phyloP scores from a whole-genome alignment of 30 jellyfish, hydroid and myxozoan genomes.

The Aurelia coerulea region DNA sequence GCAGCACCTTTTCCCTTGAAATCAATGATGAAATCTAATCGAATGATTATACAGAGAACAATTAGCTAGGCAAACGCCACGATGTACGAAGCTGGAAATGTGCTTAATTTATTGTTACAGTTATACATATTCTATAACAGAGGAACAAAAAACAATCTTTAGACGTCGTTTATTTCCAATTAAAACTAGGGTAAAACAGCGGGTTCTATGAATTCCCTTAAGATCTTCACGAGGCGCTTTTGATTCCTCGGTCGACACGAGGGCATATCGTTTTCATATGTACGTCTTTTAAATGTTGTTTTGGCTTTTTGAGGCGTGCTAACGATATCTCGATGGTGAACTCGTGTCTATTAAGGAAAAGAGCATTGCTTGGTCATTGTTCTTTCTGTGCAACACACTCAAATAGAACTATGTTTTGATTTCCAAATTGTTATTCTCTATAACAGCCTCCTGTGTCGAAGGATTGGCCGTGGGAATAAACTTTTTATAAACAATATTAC shows the following conservation, averaged over 20 bases:
- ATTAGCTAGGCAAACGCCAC: conserved; percentile 44
- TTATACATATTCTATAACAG: conserved; percentile 60
- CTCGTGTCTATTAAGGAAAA: conserved; percentile 47
- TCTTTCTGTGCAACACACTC: conserved; percentile 36
- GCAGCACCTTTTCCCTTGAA: conserved; percentile 42
- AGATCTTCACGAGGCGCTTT: conserved; percentile 67
- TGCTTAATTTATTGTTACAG: conserved; percentile 62
- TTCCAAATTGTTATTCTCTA: conserved; percentile 46
- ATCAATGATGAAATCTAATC: conserved; percentile 41
- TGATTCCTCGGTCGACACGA: conserved; percentile 52
- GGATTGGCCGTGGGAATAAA: conserved; percentile 38
- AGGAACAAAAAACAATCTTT: conserved; percentile 51
- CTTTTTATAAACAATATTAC: neutral
- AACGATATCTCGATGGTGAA: conserved; percentile 21
- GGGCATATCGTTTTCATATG: conserved; percentile 63
- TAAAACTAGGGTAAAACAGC: conserved; percentile 32
- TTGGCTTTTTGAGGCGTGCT: conserved; percentile 75
- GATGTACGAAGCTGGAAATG: conserved; percentile 66
- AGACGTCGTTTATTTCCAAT: conserved; percentile 65
- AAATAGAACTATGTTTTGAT: conserved; percentile 50
- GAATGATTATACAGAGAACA: conserved; percentile 43
- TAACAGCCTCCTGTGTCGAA: conserved; percentile 72
- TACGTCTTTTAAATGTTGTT: conserved; percentile 46
- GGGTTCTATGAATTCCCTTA: conserved; percentile 50
- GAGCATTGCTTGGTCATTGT: conserved; percentile 47